Conservation (phyloP, 2,888 invertebrate species). For the Clistopyga incitator region DNA sequence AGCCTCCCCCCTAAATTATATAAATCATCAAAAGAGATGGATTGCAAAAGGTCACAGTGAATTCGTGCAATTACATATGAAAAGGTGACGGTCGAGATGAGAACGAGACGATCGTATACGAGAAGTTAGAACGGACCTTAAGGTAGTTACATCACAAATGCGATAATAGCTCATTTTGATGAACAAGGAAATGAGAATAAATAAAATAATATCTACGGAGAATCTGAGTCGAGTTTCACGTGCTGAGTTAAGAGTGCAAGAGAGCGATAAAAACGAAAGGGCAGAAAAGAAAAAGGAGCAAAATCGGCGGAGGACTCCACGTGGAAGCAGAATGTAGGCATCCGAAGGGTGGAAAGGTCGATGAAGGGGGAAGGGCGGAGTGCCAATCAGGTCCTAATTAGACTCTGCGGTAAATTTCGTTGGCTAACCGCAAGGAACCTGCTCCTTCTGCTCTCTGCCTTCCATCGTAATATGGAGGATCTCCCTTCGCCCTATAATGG, state of each 20-base stretch:
- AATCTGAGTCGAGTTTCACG: slow-evolving; percentile 37
- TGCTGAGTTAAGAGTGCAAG: slow-evolving; percentile 13
- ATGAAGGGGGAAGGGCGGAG: slow-evolving; percentile 67
- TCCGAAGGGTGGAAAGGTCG: slow-evolving; percentile 43
- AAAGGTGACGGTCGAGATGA: slow-evolving; percentile 18
- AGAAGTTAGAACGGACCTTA: slow-evolving; percentile 39
- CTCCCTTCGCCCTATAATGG: neutral
- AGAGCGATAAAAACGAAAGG: slow-evolving; percentile 9
- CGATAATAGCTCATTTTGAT: too few relatives aligned
- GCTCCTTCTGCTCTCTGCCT: slow-evolving; percentile 48
- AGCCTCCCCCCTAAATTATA: slow-evolving; percentile 70
- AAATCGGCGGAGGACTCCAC: slow-evolving; percentile 45
- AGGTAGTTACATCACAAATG: slow-evolving; percentile 1
- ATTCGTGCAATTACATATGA: slow-evolving; percentile 67
- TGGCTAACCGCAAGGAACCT: slow-evolving; percentile 41
- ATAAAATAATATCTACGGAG: slow-evolving; percentile 30
- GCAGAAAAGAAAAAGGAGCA: slow-evolving; percentile 50
- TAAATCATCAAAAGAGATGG: slow-evolving; percentile 75
- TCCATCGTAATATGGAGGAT: slow-evolving; percentile 3
- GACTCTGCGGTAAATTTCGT: slow-evolving; percentile 72
- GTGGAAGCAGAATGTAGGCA: slow-evolving; percentile 51
- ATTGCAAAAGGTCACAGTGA: slow-evolving; percentile 70
- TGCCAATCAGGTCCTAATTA: slow-evolving; percentile 82
- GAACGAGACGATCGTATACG: slow-evolving; percentile 31
- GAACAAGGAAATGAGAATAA: slow-evolving; percentile 24